Base-by-base conservation (phyloP, 2,797 vertebrate genomes). In the Meda fulgida region DNA sequence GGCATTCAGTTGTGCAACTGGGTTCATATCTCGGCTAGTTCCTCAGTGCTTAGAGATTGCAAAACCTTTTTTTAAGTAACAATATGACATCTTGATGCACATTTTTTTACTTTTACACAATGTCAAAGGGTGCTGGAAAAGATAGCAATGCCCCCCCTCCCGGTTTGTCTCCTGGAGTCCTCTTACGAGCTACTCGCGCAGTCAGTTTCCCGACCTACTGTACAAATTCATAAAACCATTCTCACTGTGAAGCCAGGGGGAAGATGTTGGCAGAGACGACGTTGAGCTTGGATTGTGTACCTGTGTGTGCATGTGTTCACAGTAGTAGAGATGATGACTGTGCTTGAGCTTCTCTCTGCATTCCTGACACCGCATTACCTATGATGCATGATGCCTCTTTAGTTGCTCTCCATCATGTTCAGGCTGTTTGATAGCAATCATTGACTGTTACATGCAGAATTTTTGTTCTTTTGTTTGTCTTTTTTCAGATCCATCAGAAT, bases 371-470 rank as follows among this genome's bases (percentile, higher is more conserved):
- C 87, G 91, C 89, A 90, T 92, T 93, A 90, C 90, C 89, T 87
- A 90, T 91, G 55, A 89, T 92, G 84, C 87, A 78, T 84, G 53
- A 73, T 48, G 73, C 83, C 87, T 90, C 83, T 87, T 89, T 78
- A 55, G 84, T 87, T 85, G 85, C 10, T 83, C 80, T 77, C 89
- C 73, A 85, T 90, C 72, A 87, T 80, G 79, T 58, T 0, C 60
- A 92, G 89, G 90, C 87, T 86, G 76, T 88, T 63, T 85, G 90
- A 92, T 91, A 93, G 94, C 94, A 93, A 86, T 91, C 90, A 88
- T 91, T 92, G 95, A 95, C 96, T 96, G 95, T 96, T 94, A 92
- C 92, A 89, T 90, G 89, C 93, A 89, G 91, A 92, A 92, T 93
- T 94, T 90, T 40, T 8, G 66, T 71, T 51, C 0, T 60, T 76